Evolutionary conservation across 2,797 vertebrate species (phyloP), one percentile per base, ranked within the genome.

Genomic region (Etheostoma nigrum): DNA sequence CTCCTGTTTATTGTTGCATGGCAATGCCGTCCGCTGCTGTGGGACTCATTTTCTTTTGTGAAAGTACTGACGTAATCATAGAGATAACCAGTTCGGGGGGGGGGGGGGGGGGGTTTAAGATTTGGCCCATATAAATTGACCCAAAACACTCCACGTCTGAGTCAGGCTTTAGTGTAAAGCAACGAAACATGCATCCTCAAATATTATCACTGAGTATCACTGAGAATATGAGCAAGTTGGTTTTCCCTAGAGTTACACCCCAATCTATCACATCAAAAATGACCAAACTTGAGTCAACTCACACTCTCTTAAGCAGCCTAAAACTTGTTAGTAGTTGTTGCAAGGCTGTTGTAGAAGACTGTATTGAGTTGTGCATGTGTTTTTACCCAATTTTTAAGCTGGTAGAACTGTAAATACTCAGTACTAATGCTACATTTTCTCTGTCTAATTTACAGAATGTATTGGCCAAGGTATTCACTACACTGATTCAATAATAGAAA

Each of bases 121-220:
- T 40, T 40, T 6, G 5, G 30, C 27, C 27, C 27, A 5, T 27
- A 27, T 11, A 40, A 40, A 40, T 40, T 10, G 9, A 10, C 36
- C 36, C 36, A 40, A 40, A 40, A 4, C 36, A 4, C 36, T 12
- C 3, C 10, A 12, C 11, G 36, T 40, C 36, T 11, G 36, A 40
- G 36, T 3, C 10, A 11, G 10, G 36, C 36, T 40, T 19, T 45
- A 63, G 36, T 25, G 67, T 9, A 68, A 80, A 58, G 51, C 49
- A 72, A 84, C 78, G 42, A 70, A 80, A 82, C 27, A 21, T 15
- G 0, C 48, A 60, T 68, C 30, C 47, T 59, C 16, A 68, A 70
- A 72, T 72, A 76, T 63, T 76, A 80, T 61, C 49, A 23, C 54
- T 66, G 79, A 79, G 52, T 55, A 62, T 40, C n/a, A 15, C 33